A percentile compares a stretch with the other conserved stretches of the same genome.
Conservation (phyloP, 2,797 vertebrate species). For the Paedocypris micromegethes region DNA sequence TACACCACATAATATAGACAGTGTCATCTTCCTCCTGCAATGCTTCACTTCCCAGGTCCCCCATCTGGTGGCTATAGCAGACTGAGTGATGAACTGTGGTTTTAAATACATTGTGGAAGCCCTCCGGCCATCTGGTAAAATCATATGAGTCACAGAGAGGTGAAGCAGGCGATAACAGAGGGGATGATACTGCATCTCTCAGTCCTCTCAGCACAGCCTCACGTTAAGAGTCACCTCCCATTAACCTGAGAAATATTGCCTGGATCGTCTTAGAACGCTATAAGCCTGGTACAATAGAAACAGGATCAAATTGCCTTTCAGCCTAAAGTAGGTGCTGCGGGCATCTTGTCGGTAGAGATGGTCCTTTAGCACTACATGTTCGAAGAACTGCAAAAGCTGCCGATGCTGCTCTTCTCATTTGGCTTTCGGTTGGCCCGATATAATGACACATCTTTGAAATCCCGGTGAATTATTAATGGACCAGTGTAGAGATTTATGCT, state of each 20-base stretch:
- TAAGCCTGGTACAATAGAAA: constrained; percentile 36
- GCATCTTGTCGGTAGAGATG: not conserved
- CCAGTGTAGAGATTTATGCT: constrained; percentile 19
- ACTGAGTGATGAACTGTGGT: constrained; percentile 32
- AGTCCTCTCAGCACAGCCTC: constrained; percentile 30
- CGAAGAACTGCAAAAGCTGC: constrained; percentile 2
- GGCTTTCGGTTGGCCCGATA: not conserved
- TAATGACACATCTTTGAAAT: constrained; percentile 39
- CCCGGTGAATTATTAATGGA: constrained; percentile 42
- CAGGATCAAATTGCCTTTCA: constrained; percentile 38
- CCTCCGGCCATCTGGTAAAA: constrained; percentile 33
- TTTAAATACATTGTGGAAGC: constrained; percentile 38
- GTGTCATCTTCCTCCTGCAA: too few relatives aligned
- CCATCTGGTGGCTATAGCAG: constrained; percentile 25
- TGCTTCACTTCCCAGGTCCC: not conserved
- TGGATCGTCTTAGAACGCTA: constrained; percentile 48
- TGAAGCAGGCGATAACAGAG: constrained; percentile 28
- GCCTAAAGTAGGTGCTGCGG: constrained; percentile 7
- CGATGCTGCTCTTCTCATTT: constrained; percentile 11
- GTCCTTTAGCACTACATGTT: constrained; percentile 12
- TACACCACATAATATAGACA: too few relatives aligned
- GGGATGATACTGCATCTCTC: constrained; percentile 30
- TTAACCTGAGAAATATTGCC: constrained; percentile 68
- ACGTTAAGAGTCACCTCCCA: constrained; percentile 61
- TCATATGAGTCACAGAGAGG: constrained; percentile 41